A percentile compares a stretch with the other conserved stretches of the same genome.
phyloP scores from a whole-genome alignment of 2,113 vertebrate species.

The Ctenomys sociabilis region DNA sequence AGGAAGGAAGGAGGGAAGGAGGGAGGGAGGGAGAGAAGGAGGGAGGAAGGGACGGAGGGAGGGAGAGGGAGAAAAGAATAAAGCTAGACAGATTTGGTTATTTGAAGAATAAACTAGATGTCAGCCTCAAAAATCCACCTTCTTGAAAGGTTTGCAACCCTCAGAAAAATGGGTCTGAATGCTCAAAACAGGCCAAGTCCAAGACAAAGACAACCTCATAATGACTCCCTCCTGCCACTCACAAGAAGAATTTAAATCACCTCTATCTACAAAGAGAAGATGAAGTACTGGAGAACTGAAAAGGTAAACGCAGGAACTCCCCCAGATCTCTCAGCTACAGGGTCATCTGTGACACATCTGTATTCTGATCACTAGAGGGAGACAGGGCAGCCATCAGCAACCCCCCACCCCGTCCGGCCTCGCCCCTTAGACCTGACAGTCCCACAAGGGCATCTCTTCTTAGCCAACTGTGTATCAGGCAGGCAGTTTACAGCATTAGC shows the following conservation, averaged over 20 bases:
- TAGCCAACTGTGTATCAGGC: not conserved
- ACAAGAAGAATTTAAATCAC: not conserved
- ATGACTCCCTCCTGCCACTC: not conserved
- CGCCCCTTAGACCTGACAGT: too few species aligned
- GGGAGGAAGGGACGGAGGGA: too few species aligned
- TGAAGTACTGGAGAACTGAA: not conserved
- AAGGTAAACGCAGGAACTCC: not conserved
- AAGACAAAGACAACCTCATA: not conserved
- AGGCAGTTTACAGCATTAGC: not conserved
- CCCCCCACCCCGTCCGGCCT: not conserved
- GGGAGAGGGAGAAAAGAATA: not conserved
- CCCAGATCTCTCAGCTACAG: not conserved
- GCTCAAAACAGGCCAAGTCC: not conserved
- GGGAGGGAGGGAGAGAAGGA: not conserved
- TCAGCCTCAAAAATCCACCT: not conserved
- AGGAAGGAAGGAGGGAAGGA: not conserved
- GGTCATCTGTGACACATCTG: not conserved
- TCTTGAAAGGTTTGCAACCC: not conserved
- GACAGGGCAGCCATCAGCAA: fast-evolving
- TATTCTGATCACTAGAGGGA: not conserved
- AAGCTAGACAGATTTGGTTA: not conserved
- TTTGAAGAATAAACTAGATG: not conserved
- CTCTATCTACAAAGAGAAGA: not conserved
- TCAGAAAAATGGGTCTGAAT: not conserved
- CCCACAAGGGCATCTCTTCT: not conserved